Percentiles rank a stretch among this genome's conserved stretches.
These are phyloP conservation scores for Formica selysi DNA, from an alignment of 1,140 invertebrate species.

Conservation along the genomic window DNA sequence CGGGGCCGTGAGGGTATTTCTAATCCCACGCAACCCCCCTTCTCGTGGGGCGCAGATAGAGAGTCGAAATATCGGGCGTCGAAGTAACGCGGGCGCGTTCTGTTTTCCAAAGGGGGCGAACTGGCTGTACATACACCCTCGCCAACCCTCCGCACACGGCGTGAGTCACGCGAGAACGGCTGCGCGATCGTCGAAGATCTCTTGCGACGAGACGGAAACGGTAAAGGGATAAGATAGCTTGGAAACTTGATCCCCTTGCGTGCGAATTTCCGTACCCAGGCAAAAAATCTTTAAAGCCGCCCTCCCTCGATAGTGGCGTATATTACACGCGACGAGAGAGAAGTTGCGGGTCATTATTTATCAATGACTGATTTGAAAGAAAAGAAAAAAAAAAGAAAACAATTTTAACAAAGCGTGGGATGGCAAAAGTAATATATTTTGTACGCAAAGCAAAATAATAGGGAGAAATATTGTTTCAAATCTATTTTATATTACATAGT, in stretches of 20 bases:
- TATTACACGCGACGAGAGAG: constrained; percentile 21
- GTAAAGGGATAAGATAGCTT: constrained; percentile 64
- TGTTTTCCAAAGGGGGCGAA: constrained; percentile 63
- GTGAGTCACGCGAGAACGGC: constrained; percentile 72
- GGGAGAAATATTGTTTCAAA: neutral
- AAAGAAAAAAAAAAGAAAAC: neutral
- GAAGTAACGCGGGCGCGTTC: constrained; percentile 49
- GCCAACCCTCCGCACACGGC: too few relatives aligned
- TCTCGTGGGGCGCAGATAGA: constrained; percentile 22
- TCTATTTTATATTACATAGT: neutral
- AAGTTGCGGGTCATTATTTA: constrained; percentile 37
- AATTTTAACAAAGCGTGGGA: neutral
- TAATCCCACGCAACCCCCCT: constrained; percentile 56
- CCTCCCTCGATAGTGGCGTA: constrained; percentile 14
- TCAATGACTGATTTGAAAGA: neutral
- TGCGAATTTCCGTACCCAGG: constrained; percentile 42
- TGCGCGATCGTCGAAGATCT: constrained; percentile 54
- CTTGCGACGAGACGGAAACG: constrained; percentile 56
- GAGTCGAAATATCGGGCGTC: constrained; percentile 66
- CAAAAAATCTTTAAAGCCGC: constrained; percentile 42
- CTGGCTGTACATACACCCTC: constrained; percentile 33
- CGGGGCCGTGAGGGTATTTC: constrained; percentile 68
- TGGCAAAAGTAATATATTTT: constrained; percentile 33
- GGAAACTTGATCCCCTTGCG: constrained; percentile 55
- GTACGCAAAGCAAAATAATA: constrained; percentile 12